Conservation (phyloP, 2,888 invertebrate species). For the Dugesia japonica region DNA sequence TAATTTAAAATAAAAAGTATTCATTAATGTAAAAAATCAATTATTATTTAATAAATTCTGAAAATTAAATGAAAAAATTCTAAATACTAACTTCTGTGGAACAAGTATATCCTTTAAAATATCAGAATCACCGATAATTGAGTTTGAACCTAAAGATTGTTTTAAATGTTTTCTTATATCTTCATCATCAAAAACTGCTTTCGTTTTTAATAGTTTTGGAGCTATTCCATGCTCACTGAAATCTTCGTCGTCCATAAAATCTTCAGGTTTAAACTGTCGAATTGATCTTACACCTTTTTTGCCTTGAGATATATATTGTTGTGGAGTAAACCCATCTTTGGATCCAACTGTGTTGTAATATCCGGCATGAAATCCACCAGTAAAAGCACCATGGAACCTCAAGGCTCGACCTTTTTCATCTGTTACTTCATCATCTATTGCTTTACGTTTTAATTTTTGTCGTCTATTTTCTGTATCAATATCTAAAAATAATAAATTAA, state of each 20-base stretch:
- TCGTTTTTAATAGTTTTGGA: constrained; percentile 53
- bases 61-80: no score
- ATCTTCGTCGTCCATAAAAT: constrained; percentile 97
- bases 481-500: neutral
- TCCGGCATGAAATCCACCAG: constrained; percentile 91
- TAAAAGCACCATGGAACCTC: constrained; percentile 94
- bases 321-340: constrained; percentile 54
- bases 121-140: neutral
- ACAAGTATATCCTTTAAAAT: constrained; percentile 21
- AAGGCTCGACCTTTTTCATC: constrained; percentile 67
- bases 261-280: constrained; percentile 56
- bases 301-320: neutral
- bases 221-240: constrained; percentile 83
- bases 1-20: no score
- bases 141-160: neutral
- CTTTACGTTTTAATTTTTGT: neutral
- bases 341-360: constrained; percentile 90
- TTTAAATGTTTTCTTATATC: neutral
- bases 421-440: constrained; percentile 52
- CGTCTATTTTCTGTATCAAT: constrained; percentile 7
- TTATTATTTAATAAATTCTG: no score
- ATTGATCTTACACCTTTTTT: neutral
- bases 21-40: no score
- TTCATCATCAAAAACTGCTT: neutral
- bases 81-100: neutral